Evolutionary conservation across 2,113 vertebrate species (phyloP), one percentile per base, ranked within the genome.

Genomic region (Setophaga kirtlandii): DNA sequence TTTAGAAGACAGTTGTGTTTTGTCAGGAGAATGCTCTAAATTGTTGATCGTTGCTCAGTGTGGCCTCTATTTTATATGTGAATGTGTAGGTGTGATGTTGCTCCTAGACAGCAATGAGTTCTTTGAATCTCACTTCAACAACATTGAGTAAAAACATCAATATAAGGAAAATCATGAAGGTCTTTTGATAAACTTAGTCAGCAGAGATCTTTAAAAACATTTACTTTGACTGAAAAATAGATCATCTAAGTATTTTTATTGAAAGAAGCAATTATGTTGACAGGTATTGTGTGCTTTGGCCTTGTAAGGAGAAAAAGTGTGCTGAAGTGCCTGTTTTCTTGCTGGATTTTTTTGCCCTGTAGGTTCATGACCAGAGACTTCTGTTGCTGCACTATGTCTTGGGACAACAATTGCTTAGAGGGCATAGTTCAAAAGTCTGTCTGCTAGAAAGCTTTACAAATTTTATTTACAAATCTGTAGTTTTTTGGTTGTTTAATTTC

Each of bases 1-100:
- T 65, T 56, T 5, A 18, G 3, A 21, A 56, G n/a, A 24, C 10
- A 19, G 25, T 73, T 92, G 5, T 49, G 10, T 69, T 58, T 53
- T 10, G 1, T 95, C 30, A 77, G 35, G 30, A 67, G 8, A 73
- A 56, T 21, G 23, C 30, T 47, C 56, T 44, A 19, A 79, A 50
- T 15, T 37, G 23, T 35, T 56, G 19, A 12, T 49, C 4, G 67
- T 62, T 42, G 65, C 67, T 47, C 33, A 37, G 10, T 9, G 17
- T 78, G 33, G 11, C 27, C 33, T 59, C 11, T 73, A 1, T 74
- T 68, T 76, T 70, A 15, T n/a, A 7, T 33, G 2, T 28, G 15
- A 50, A 67, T 19, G 2, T 78, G 23, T 41, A 76, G 37, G 37
- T 0, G 1, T 52, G 33, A 41, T 62, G 58, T 71, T 0, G 0